These are phyloP conservation scores for Heliconius cydno DNA, from an alignment of 2,888 invertebrate species.

Conservation along the genomic window DNA sequence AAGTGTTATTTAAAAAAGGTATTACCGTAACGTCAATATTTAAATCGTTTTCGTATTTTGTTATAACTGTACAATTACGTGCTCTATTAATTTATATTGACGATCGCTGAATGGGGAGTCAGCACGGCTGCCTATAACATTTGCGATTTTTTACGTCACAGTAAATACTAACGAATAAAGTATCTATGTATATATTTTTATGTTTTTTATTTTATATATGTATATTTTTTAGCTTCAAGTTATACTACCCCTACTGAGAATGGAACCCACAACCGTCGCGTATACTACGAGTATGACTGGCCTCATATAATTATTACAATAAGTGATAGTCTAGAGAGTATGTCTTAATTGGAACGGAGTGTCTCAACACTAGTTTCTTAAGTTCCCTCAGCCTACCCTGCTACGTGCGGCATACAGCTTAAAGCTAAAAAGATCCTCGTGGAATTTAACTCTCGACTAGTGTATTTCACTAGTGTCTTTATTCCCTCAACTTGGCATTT, in stretches of 20 bases:
- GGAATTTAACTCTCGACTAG: too few relatives aligned
- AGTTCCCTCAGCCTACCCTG: too few relatives aligned
- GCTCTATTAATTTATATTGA: slow-evolving; percentile 21
- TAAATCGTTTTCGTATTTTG: slow-evolving; percentile 1
- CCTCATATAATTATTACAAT: too few relatives aligned
- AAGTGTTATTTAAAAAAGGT: neutral
- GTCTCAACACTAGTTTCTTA: too few relatives aligned
- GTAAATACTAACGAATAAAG: neutral
- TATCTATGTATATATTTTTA: too few relatives aligned
- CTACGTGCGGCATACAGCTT: too few relatives aligned
- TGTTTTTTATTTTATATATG: too few relatives aligned
- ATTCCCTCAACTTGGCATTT: neutral
- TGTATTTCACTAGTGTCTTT: neutral
- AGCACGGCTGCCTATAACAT: slow-evolving; percentile 1
- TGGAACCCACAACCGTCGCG: neutral
- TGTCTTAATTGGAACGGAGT: too few relatives aligned
- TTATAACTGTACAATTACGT: neutral
- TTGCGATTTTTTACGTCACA: neutral
- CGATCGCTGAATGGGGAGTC: neutral
- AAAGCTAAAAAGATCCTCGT: too few relatives aligned
- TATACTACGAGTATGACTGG: too few relatives aligned
- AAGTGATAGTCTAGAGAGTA: too few relatives aligned
- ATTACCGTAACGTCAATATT: neutral
- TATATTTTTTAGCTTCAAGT: neutral
- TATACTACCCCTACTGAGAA: too few relatives aligned